Evolutionary conservation across 2,888 invertebrate genomes (phyloP).

Genomic region (Drosophila anomalata): DNA sequence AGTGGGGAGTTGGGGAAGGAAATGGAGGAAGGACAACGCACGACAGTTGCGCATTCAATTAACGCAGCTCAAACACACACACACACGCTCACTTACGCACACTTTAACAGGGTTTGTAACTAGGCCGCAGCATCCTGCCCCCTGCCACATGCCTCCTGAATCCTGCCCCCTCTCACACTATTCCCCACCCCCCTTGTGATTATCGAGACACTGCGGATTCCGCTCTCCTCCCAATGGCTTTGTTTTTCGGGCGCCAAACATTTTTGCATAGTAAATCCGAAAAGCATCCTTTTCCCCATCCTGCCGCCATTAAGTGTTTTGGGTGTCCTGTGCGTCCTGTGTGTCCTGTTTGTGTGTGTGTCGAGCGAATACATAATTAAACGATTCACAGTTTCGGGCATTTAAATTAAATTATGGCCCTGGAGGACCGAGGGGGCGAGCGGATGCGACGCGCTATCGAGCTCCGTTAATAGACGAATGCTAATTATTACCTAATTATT

Average conservation of each 20-base stretch:
- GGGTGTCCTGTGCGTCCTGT: not conserved
- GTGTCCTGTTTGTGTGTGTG: not conserved
- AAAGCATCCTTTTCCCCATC: conserved; percentile 33
- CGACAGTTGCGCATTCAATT: conserved; percentile 76
- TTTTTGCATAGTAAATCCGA: conserved; percentile 45
- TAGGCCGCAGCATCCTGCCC: conserved; percentile 59
- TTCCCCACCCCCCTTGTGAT: not conserved
- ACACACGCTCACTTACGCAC: conserved; percentile 23
- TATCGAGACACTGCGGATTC: conserved; percentile 33
- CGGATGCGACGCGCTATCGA: conserved; percentile 61
- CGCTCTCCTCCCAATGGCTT: conserved; percentile 13
- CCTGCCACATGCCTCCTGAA: not conserved
- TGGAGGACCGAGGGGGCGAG: conserved; percentile 46
- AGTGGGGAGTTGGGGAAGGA: not conserved
- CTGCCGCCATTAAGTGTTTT: conserved; percentile 23
- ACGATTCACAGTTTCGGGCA: conserved; percentile 75
- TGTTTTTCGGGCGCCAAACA: conserved; percentile 34
- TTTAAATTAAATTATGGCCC: conserved; percentile 75
- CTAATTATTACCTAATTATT: conserved; percentile 76
- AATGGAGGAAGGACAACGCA: conserved; percentile 29
- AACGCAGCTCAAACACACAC: conserved; percentile 54
- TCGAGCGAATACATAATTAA: conserved; percentile 72
- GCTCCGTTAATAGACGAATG: conserved; percentile 71
- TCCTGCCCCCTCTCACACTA: not conserved
- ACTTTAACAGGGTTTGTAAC: conserved; percentile 38